Conservation (phyloP, 2,888 invertebrate genomes). For the Synanthedon formicaeformis region DNA sequence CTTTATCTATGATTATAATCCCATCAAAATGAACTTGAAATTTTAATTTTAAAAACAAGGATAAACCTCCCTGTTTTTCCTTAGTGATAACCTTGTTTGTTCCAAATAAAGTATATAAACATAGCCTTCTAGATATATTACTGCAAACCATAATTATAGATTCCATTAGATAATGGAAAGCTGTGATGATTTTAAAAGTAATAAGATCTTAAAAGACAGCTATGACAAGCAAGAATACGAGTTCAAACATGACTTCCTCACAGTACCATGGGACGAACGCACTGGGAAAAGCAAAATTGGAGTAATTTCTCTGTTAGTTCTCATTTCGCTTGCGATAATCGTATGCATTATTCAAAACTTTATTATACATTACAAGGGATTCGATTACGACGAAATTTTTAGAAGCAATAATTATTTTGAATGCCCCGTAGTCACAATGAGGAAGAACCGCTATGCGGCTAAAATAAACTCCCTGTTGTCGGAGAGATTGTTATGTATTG, state of each 20-base stretch:
- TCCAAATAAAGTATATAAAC: too few species aligned
- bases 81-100: too few species aligned
- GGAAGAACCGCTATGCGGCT: constrained; percentile 1
- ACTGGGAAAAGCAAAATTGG: constrained; percentile 1
- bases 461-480: not conserved
- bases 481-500: not conserved
- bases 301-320: not conserved
- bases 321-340: not conserved
- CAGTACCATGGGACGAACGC: constrained; percentile 3
- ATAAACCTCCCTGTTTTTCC: too few species aligned
- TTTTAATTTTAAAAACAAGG: too few species aligned
- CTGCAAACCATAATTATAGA: too few species aligned
- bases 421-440: constrained; percentile 1
- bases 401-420: not conserved
- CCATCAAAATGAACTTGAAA: too few species aligned
- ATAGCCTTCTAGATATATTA: too few species aligned
- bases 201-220: not conserved
- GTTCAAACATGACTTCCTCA: not conserved
- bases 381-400: not conserved
- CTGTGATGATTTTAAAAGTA: not conserved
- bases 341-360: not conserved
- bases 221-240: not conserved
- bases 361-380: not conserved
- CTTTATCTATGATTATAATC: too few species aligned
- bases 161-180: not conserved